A percentile compares a stretch with the other conserved stretches of the same genome.
phyloP scores from a whole-genome alignment of 2,797 vertebrate genomes.

The Odontamblyopus rebecca region DNA sequence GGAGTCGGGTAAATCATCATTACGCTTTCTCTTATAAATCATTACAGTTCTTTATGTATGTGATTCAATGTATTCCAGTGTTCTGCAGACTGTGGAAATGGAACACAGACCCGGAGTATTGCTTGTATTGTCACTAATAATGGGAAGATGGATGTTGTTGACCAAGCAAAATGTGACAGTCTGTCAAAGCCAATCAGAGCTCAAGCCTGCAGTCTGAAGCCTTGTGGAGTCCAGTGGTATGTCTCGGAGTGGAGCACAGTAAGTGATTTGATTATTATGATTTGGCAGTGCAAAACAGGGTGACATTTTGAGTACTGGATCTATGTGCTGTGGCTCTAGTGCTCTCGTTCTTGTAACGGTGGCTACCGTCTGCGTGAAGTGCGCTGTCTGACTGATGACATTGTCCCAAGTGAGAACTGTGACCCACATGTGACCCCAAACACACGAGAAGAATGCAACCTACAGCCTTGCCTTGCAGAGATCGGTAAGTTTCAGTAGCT shows the following conservation, averaged over 20 bases:
- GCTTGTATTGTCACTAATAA: slow-evolving; percentile 65
- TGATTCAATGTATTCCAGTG: slow-evolving; percentile 56
- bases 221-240: slow-evolving; percentile 76
- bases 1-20: slow-evolving; percentile 72
- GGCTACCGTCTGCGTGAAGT: slow-evolving; percentile 78
- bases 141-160: slow-evolving; percentile 56
- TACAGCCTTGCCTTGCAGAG: slow-evolving; percentile 62
- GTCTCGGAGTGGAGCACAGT: slow-evolving; percentile 79
- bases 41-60: neutral
- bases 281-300: neutral
- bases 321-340: slow-evolving; percentile 50
- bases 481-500: slow-evolving; percentile 57
- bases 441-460: slow-evolving; percentile 72
- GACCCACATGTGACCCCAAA: slow-evolving; percentile 61
- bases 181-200: slow-evolving; percentile 57
- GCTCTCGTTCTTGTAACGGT: slow-evolving; percentile 73
- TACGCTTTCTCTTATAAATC: neutral
- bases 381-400: slow-evolving; percentile 69
- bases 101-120: slow-evolving; percentile 69
- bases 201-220: slow-evolving; percentile 69
- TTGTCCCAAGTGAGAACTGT: slow-evolving; percentile 61
- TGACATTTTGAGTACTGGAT: neutral
- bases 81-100: slow-evolving; percentile 77
- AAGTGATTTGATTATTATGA: slow-evolving; percentile 38
- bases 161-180: slow-evolving; percentile 61